Base-by-base conservation (phyloP, 2,113 vertebrate genomes). In the Siniperca knerii region DNA sequence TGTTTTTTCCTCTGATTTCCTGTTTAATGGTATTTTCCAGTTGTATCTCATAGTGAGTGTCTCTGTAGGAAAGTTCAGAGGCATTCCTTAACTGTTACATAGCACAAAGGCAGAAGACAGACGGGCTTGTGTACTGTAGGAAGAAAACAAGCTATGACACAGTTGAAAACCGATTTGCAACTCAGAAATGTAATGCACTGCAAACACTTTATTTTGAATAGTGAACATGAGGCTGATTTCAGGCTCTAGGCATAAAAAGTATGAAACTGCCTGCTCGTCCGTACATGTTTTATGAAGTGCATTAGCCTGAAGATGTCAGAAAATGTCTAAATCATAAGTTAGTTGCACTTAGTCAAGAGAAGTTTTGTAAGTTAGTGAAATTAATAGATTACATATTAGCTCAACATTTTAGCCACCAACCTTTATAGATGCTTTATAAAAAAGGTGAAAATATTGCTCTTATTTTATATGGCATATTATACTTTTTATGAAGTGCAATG, bases 21-120 rank as follows among this genome's bases (percentile, higher is more conserved):
- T 4, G 20, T 29, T 61, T 48, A 42, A 23, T 8, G 6, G 8
- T 1, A 25, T 20, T 54, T 33, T 77, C 44, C 12, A 15, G 37
- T 48, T 23, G 52, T 23, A 73, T 50, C 23, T 73, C 20, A 29
- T 20, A 12, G 21, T 33, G 55, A 11, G 55, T 20, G 44, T 23
- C 33, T 3, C 4, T 50, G 33, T 10, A 15, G 60, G 11, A 67
- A 21, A 69, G 2, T 44, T 60, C 44, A 13, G 16, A 72, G 52
- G 29, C 44, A 73, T 84, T 87, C 52, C 18, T 77, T 0, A 18
- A 67, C 18, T n/a, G 52, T 80, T 72, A 72, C 66, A 8, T 8
- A 35, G 25, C 58, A 40, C 29, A 46, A 23, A 58, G 18, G 15
- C 67, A 0, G n/a, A 23, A 48, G 13, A 2, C 52, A 23, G 15